Percentiles rank a stretch among this genome's conserved stretches.
phyloP scores from a whole-genome alignment of 2,797 vertebrate species.

The Acomys russatus region DNA sequence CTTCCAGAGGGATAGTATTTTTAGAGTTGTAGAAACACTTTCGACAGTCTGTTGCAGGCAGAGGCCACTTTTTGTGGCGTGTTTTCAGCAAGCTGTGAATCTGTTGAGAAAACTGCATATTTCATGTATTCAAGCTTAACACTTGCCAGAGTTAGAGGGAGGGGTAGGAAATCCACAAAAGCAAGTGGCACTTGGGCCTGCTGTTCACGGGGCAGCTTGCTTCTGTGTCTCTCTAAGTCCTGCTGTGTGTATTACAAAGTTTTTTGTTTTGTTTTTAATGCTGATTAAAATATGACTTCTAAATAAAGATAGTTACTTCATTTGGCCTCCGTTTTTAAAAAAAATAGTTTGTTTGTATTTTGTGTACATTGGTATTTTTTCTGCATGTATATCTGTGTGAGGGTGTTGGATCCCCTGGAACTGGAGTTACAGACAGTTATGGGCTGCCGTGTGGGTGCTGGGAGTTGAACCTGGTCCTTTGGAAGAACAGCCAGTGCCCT shows the following conservation, averaged over 20 bases:
- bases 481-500: no score
- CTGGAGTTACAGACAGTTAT: no score
- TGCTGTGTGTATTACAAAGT: background rate
- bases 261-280: background rate
- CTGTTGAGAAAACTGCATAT: constrained; percentile 67
- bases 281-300: background rate
- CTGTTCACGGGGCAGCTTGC: background rate
- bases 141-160: background rate
- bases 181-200: background rate
- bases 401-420: no score
- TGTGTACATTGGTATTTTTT: no score
- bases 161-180: background rate
- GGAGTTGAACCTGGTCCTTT: no score
- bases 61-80: constrained; percentile 31
- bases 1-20: constrained; percentile 71
- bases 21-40: constrained; percentile 67
- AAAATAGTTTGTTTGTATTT: no score
- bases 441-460: no score
- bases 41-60: constrained; percentile 56
- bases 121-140: constrained; percentile 48
- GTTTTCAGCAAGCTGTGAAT: constrained; percentile 75
- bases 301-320: constrained; percentile 9
- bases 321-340: background rate
- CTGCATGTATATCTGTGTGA: no score
- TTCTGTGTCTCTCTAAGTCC: background rate